Base-by-base conservation (phyloP, 2,797 vertebrate genomes). In the Tragelaphus oryx region DNA sequence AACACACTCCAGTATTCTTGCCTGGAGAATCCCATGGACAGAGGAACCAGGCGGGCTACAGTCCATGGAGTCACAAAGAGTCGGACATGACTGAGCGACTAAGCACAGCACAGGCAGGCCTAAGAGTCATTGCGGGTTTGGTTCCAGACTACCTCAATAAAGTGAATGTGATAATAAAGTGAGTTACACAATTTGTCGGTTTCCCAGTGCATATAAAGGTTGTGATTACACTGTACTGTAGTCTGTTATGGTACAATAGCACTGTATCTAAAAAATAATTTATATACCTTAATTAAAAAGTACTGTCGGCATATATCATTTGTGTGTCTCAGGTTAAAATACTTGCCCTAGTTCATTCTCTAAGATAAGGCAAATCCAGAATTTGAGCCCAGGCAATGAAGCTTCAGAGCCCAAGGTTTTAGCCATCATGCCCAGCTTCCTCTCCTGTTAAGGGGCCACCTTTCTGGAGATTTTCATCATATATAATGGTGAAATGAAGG, bases 31-130 rank as follows among this genome's bases (percentile, higher is more conserved):
- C 18, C 33, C 33, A 12, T 68, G 65, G 33, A 68, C 10, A 6
- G 65, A 37, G 33, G 33, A 68, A 6, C 65, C 65, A 37, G 33
- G 65, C 10, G 0, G 65, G 65, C 33, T 68, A 6, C 20, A 68
- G 18, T 68, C 65, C 65, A 37, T 6, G 33, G 5, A 11, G 33
- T 68, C 65, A 68, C 33, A 37, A 33, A 68, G 62, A 68, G 20
- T 68, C 2, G 0, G 33, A 68, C 18, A 22, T 0, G 33, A 37
- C 33, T 3, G 18, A 68, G 33, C 0, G 1, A 22, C 62, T 22
- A 11, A 37, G 62, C 33, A 6, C 4, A 22, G 30, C 33, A 6
- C 6, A 75, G 65, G 44, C 54, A 41, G 30, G 41, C n/a, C 18
- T 41, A 60, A 12, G n/a, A 30, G 54, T n/a, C 33, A 30, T 0